A percentile compares a stretch with the other conserved stretches of the same genome.
phyloP scores from a whole-genome alignment of 2,113 vertebrate genomes.

The Petroica traversi region DNA sequence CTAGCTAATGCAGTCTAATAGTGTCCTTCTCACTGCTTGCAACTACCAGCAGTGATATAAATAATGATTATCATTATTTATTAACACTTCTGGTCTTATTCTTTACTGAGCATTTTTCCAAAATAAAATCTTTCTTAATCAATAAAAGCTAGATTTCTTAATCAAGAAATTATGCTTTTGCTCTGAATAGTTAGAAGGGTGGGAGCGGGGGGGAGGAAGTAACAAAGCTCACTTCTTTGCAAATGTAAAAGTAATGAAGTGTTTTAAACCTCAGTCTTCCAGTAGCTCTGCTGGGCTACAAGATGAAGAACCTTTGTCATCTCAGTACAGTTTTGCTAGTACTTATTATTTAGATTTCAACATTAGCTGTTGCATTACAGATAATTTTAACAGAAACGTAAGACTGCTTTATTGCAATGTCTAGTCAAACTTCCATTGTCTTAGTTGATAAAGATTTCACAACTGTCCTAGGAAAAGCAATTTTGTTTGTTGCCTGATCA shows the following conservation, averaged over 20 bases:
- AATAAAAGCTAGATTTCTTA: neutral
- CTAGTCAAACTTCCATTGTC: neutral
- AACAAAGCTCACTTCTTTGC: neutral
- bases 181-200: neutral
- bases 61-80: neutral
- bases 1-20: neutral
- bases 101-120: neutral
- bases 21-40: neutral
- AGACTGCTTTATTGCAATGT: neutral
- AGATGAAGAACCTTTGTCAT: neutral
- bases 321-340: neutral
- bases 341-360: neutral
- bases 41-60: neutral
- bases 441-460: neutral
- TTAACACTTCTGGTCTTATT: neutral
- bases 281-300: neutral
- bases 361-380: neutral
- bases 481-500: neutral
- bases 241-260: neutral
- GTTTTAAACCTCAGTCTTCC: neutral
- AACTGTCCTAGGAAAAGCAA: neutral
- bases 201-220: fast-evolving
- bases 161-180: neutral
- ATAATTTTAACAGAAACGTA: neutral
- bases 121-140: neutral